Base-by-base conservation (phyloP, 2,888 invertebrate genomes). In the Nemapogon koenigi region DNA sequence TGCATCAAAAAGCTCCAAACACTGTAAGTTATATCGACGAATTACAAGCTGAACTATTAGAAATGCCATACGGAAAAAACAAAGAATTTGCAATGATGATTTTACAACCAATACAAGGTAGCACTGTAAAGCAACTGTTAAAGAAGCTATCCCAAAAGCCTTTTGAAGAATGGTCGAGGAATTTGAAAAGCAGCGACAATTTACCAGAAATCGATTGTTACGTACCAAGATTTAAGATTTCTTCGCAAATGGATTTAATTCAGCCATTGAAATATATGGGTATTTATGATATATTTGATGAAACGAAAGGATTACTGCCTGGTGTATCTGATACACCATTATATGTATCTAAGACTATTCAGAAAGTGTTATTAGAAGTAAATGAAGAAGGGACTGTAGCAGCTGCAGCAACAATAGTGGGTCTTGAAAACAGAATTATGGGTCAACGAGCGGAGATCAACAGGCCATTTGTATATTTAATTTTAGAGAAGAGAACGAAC, bases 371-470 rank as follows among this genome's bases (percentile, higher is more conserved):
- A 49, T 81, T 90, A 39, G 86, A 88, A 49, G 89, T 90, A 0
- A 84, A 83, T 37, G 90, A 90, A 62, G 83, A 87, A 52, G 90
- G 90, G 1, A 89, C 89, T 0, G 82, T 84, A 2, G 89, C 89
- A 0, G 80, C 84, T 1, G 83, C 85, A 0, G 81, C 84, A 1
- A 82, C 88, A 3, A 78, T 76, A 0, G 59, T 75, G 0, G 73
- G 72, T 1, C 51, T 78, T 30, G 73, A 78, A 51, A 71, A 75
- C 19, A 66, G 75, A 18, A 63, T 73, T 25, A 44, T 73, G 16
- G 65, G 63, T 13, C 83, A 83, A 16, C 76, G 81, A 45, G 84
- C 88, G 48, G 75, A 79, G 47, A 83, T 85, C 0, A 87, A 88
- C 50, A 81, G 80, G 49, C 87, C 87, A 13, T 89, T 89, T 50